Conservation (phyloP, 2,113 vertebrate genomes). For the Sialia sialis region DNA sequence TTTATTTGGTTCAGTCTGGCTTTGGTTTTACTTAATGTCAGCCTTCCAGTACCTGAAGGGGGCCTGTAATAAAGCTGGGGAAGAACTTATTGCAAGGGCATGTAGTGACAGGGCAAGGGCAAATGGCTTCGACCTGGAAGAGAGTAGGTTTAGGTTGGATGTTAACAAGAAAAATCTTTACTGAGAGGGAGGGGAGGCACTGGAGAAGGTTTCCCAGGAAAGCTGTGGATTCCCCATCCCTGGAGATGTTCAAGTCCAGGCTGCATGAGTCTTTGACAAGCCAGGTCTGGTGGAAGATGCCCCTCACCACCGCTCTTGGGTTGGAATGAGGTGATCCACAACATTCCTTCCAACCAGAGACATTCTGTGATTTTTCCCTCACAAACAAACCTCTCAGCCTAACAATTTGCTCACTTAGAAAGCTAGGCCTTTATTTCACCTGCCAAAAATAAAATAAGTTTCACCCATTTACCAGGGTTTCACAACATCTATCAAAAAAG, state of each 20-base stretch:
- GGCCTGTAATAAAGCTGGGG: not conserved
- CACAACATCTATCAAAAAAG: not conserved
- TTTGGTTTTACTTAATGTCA: rapidly evolving
- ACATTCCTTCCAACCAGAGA: not conserved
- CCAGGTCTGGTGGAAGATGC: not conserved
- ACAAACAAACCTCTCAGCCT: not conserved
- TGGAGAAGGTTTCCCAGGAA: not conserved
- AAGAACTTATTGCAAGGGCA: not conserved
- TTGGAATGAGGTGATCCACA: not conserved
- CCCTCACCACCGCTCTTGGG: too few species aligned
- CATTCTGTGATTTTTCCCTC: not conserved
- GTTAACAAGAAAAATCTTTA: not conserved
- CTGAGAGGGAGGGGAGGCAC: not conserved
- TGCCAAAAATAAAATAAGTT: not conserved
- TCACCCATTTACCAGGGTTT: not conserved
- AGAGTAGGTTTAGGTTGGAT: not conserved
- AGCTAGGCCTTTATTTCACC: not conserved
- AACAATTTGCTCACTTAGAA: not conserved
- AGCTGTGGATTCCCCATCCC: not conserved
- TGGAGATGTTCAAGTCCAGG: too few species aligned
- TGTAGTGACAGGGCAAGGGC: not conserved
- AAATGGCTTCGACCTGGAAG: not conserved
- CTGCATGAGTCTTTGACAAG: not conserved
- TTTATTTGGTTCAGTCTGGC: not conserved
- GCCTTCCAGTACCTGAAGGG: not conserved